A percentile compares a stretch with the other conserved stretches of the same genome.
These are phyloP conservation scores for Sardina pilchardus DNA, from an alignment of 2,113 vertebrate species.

Conservation along the genomic window DNA sequence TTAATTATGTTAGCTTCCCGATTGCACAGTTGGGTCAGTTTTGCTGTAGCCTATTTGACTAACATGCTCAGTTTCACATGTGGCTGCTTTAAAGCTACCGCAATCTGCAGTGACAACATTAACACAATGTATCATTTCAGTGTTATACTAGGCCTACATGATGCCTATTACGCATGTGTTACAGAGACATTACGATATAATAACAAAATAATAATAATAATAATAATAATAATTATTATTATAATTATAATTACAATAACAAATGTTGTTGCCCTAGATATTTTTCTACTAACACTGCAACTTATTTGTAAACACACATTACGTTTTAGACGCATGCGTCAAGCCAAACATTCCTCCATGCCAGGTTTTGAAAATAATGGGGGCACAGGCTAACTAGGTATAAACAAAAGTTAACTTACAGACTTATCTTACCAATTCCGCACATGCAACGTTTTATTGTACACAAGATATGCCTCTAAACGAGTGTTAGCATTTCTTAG, in stretches of 20 bases:
- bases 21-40: background rate
- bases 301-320: background rate
- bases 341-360: background rate
- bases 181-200: background rate
- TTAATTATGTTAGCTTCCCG: background rate
- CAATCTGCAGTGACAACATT: background rate
- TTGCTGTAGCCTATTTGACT: background rate
- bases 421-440: background rate
- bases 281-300: background rate
- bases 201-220: slow-evolving; percentile 9
- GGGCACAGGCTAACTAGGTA: background rate
- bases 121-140: background rate
- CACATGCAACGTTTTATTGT: background rate
- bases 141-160: background rate
- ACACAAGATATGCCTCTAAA: background rate
- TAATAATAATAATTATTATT: slow-evolving; percentile 16
- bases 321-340: background rate
- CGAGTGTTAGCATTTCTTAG: background rate
- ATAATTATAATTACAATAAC: background rate
- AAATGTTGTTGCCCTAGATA: background rate
- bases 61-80: background rate
- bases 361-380: background rate
- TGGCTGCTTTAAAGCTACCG: background rate
- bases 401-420: background rate
- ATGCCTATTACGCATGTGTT: background rate